Evolutionary conservation across 1,140 invertebrate species (phyloP).

Genomic region (Drosophila lowei): DNA sequence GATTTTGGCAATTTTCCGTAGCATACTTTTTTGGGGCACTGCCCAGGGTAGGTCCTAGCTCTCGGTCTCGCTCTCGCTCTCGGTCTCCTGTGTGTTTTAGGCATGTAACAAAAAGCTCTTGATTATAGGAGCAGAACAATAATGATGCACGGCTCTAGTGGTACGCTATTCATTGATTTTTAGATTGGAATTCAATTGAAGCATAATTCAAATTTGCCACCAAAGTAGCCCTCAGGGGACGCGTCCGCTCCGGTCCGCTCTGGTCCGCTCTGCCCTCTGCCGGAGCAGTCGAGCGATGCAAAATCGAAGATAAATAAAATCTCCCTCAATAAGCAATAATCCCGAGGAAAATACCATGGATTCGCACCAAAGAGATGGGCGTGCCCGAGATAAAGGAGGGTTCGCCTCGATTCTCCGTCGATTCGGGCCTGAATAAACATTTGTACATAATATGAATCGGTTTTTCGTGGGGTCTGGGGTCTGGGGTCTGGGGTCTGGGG

Average conservation of each 20-base stretch:
- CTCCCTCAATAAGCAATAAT: conserved; percentile 71
- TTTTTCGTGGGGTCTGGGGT: conserved; percentile 7
- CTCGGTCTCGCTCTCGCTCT: not conserved
- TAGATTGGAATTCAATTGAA: conserved; percentile 77
- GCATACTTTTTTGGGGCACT: conserved; percentile 72
- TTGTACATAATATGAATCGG: conserved; percentile 74
- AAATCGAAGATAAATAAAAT: conserved; percentile 80
- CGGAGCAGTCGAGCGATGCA: conserved; percentile 49
- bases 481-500: not conserved
- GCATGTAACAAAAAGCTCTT: conserved; percentile 69
- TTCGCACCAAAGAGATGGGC: conserved; percentile 32
- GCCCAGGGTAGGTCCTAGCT: conserved; percentile 2
- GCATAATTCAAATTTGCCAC: conserved; percentile 63
- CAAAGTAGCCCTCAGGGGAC: conserved; percentile 36
- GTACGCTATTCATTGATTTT: conserved; percentile 67
- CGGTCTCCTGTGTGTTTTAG: not conserved
- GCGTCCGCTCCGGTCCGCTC: conserved; percentile 2
- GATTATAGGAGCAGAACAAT: conserved; percentile 51
- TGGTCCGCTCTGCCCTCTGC: not conserved
- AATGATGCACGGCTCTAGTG: conserved; percentile 18
- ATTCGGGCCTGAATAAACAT: conserved; percentile 61
- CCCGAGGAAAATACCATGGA: conserved; percentile 41
- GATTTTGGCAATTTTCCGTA: conserved; percentile 73
- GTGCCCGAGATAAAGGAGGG: conserved; percentile 66
- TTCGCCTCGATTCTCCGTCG: not conserved